Evolutionary conservation across 1,140 invertebrate species (phyloP), one percentile per base, ranked within the genome.

Genomic region (Nymphalis io): DNA sequence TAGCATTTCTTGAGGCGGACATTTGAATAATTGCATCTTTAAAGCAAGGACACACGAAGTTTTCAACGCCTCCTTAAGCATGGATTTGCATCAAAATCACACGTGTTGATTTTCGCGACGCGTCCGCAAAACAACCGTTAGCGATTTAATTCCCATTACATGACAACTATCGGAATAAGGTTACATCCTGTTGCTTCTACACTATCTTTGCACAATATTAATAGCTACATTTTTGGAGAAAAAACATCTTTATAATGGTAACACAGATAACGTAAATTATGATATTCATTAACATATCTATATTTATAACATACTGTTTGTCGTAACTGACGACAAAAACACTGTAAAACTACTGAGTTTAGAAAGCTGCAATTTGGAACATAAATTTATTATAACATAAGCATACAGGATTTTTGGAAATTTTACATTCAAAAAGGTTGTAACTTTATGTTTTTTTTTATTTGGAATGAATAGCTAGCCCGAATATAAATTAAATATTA

Each of bases 21-120:
- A 85, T 85, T 85, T 85, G 79, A 85, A 87, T 87, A 84, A 84
- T 79, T 85, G 79, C 74, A 82, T 78, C 83, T 78, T 75, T 79
- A 78, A 79, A 78, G 67, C 71, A 73, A 73, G 72, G 63, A 70
- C 53, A 70, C 40, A 44, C n/a, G 38, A 23, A 20, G 16, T 62
- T 42, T 23, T 42, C 51, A 62, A 69, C 38, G 67, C 59, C 38
- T 61, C 23, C 23, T 53, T 27, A 40, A 68, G 46, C 46, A 18
- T 69, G 23, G 6, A 57, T 46, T 61, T 57, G 55, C 44, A 67
- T 67, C 20, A 12, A 67, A 60, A 44, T 20, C 12, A 39, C 16
- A 27, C 60, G 42, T 38, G 48, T 51, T 51, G 48, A 51, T 51
- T 51, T 51, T 51, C 48, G 20, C 51, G 51, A 27, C 23, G 51